A percentile compares a stretch with the other conserved stretches of the same genome.
phyloP scores from a whole-genome alignment of 2,888 invertebrate species.

The Latheticus oryzae region DNA sequence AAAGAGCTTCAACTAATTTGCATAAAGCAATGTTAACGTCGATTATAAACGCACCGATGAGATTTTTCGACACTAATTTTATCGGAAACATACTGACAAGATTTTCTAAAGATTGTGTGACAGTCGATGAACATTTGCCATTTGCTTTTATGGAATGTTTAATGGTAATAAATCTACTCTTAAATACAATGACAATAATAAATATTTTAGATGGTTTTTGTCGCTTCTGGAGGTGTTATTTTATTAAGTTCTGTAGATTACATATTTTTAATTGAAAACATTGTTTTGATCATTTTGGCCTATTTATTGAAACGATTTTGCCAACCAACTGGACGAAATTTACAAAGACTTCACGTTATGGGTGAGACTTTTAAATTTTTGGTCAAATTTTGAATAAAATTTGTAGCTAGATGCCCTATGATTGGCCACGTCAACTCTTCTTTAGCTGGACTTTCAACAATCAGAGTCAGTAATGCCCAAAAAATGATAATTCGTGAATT shows the following conservation, averaged over 20 bases:
- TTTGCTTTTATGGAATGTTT: conserved; percentile 10
- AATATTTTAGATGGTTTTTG: conserved; percentile 6
- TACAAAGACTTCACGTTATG: conserved; percentile 46
- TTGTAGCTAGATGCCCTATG: conserved; percentile 78
- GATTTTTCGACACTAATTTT: conserved; percentile 36
- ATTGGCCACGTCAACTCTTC: conserved; percentile 79
- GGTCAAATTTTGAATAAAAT: not conserved
- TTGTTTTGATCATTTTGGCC: conserved; percentile 42
- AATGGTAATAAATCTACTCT: not conserved
- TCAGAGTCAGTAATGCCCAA: conserved; percentile 76
- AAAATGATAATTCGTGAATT: conserved; percentile 71
- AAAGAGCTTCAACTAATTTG: conserved; percentile 26
- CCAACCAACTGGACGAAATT: conserved; percentile 46
- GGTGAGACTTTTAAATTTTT: conserved; percentile 37
- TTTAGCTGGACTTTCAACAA: conserved; percentile 78
- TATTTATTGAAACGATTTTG: conserved; percentile 38
- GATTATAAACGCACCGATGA: conserved; percentile 35
- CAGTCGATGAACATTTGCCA: conserved; percentile 36
- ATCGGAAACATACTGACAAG: conserved; percentile 64
- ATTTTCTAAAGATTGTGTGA: conserved; percentile 69
- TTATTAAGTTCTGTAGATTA: conserved; percentile 3
- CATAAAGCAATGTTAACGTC: conserved; percentile 34
- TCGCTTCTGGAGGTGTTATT: not conserved
- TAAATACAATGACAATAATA: not conserved
- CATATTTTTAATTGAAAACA: conserved; percentile 1